Conservation (phyloP, 2,113 vertebrate genomes). For the Chrysemys picta region DNA sequence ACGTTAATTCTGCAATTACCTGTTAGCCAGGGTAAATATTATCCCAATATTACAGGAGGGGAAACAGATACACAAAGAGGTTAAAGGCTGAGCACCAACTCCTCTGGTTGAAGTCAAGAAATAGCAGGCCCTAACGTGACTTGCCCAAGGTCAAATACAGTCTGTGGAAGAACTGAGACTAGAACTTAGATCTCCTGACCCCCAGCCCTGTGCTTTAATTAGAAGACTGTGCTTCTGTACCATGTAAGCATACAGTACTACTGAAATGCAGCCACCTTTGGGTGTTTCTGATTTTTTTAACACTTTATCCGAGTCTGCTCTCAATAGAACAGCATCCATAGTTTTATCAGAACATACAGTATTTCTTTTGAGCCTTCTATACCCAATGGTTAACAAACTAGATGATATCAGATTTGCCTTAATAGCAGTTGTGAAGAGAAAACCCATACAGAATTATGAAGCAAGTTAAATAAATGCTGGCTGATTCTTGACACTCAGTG, state of each 20-base stretch:
- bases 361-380: neutral
- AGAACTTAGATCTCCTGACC: neutral
- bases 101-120: neutral
- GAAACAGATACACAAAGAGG: neutral
- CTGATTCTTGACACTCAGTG: neutral
- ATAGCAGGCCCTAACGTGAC: neutral
- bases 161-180: neutral
- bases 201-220: no score
- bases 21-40: neutral
- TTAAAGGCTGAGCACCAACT: neutral
- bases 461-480: neutral
- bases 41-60: neutral
- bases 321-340: neutral
- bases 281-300: neutral
- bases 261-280: neutral
- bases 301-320: neutral
- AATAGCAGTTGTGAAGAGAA: neutral
- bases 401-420: neutral
- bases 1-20: neutral
- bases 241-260: neutral
- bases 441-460: neutral
- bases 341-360: neutral
- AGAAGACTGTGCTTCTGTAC: neutral
- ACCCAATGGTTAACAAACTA: neutral
- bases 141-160: neutral